Evolutionary conservation across 2,797 vertebrate species (phyloP).

Genomic region (Pelodytes ibericus): DNA sequence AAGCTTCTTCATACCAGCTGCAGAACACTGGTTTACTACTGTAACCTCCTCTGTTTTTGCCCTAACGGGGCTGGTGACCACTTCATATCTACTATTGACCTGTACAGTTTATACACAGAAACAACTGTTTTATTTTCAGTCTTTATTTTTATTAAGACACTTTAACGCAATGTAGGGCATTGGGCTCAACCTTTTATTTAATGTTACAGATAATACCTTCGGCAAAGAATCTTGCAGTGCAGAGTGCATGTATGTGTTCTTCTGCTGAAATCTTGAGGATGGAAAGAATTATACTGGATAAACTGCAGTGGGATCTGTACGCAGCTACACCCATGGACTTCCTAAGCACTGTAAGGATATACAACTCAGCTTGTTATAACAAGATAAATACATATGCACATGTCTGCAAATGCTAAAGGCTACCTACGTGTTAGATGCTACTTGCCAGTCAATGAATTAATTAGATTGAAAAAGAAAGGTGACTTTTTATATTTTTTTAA

Average conservation of each 20-base stretch:
- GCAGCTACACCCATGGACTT: conserved; percentile 84
- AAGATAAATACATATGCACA: conserved; percentile 64
- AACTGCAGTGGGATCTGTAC: conserved; percentile 87
- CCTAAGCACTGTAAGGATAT: conserved; percentile 80
- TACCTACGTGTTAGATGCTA: conserved; percentile 49
- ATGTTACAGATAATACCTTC: conserved; percentile 81
- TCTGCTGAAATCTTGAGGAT: conserved; percentile 85
- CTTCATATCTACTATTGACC: too few species aligned
- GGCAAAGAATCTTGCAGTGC: conserved; percentile 78
- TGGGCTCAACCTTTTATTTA: conserved; percentile 76
- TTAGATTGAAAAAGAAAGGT: conserved; percentile 9
- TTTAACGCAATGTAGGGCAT: conserved; percentile 52
- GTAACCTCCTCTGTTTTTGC: too few species aligned
- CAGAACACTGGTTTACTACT: too few species aligned
- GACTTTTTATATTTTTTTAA: conserved; percentile 6
- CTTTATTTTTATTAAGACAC: too few species aligned
- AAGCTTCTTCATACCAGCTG: too few species aligned
- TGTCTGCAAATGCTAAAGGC: conserved; percentile 54
- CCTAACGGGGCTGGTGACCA: too few species aligned
- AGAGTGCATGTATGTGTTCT: conserved; percentile 81
- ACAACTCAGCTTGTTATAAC: conserved; percentile 59
- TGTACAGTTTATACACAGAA: too few species aligned
- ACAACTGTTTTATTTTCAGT: too few species aligned
- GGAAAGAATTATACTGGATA: conserved; percentile 85
- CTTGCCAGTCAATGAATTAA: conserved; percentile 60